phyloP scores from a whole-genome alignment of 2,113 vertebrate genomes.

The Brevimyrus niger region DNA sequence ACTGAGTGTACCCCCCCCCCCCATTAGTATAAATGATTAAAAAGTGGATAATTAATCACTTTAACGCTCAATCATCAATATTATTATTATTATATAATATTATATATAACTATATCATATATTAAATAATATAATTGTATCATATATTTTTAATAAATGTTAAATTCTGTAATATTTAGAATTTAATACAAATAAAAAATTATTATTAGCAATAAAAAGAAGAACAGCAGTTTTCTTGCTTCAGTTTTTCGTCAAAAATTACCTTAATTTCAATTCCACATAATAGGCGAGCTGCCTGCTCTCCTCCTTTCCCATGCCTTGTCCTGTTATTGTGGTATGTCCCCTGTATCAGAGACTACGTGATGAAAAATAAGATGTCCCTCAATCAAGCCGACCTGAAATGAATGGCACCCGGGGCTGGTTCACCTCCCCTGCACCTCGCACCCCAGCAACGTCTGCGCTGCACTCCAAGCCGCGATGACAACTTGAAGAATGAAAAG shows the following conservation, averaged over 20 bases:
- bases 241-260: background rate
- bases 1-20: background rate
- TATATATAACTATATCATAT: background rate
- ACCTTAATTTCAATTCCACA: background rate
- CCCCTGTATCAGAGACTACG: background rate
- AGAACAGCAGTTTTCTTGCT: background rate
- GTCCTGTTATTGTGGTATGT: background rate
- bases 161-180: background rate
- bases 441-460: background rate
- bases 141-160: background rate
- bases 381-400: background rate
- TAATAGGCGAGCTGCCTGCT: background rate
- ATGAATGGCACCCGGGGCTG: background rate
- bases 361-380: background rate
- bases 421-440: background rate
- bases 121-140: too few species aligned
- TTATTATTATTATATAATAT: background rate
- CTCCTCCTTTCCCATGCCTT: background rate
- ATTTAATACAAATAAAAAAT: background rate
- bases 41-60: background rate
- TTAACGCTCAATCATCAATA: background rate
- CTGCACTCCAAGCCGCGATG: conserved; percentile 10
- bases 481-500: conserved; percentile 32
- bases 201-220: background rate
- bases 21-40: background rate